These are phyloP conservation scores for Aphodius granarius DNA, from an alignment of 2,888 invertebrate species.

Conservation along the genomic window DNA sequence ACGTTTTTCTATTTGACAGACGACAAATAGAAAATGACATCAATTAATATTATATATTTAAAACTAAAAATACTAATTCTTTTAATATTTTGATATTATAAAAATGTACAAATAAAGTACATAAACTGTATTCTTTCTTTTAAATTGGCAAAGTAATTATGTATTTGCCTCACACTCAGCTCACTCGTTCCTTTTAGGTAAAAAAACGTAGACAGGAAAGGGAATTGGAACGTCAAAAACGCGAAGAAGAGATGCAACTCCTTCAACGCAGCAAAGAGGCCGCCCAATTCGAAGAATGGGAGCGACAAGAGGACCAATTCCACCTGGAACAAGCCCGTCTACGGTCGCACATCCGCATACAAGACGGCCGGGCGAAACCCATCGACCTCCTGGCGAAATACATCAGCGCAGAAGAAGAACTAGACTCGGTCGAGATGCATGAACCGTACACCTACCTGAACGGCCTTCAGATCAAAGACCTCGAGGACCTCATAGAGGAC, in stretches of 20 bases:
- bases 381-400: slow-evolving; percentile 97
- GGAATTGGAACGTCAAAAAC: slow-evolving; percentile 80
- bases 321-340: slow-evolving; percentile 95
- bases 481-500: slow-evolving; percentile 95
- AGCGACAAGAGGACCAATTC: slow-evolving; percentile 95
- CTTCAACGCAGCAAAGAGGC: slow-evolving; percentile 88
- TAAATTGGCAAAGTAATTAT: no score
- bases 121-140: no score
- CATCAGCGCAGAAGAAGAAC: slow-evolving; percentile 85
- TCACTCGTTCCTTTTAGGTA: slow-evolving; percentile 57
- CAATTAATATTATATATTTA: no score
- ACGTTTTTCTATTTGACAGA: no score
- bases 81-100: no score
- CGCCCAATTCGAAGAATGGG: slow-evolving; percentile 91
- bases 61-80: no score
- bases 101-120: no score
- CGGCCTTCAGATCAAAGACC: slow-evolving; percentile 84
- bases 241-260: slow-evolving; percentile 81
- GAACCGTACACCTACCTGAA: slow-evolving; percentile 96
- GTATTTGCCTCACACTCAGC: no score
- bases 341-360: slow-evolving; percentile 92
- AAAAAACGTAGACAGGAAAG: slow-evolving; percentile 89
- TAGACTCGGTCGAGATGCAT: slow-evolving; percentile 95
- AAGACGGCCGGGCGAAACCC: slow-evolving; percentile 96
- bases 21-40: no score